phyloP scores from a whole-genome alignment of 2,888 invertebrate genomes.

The Diploptera punctata region DNA sequence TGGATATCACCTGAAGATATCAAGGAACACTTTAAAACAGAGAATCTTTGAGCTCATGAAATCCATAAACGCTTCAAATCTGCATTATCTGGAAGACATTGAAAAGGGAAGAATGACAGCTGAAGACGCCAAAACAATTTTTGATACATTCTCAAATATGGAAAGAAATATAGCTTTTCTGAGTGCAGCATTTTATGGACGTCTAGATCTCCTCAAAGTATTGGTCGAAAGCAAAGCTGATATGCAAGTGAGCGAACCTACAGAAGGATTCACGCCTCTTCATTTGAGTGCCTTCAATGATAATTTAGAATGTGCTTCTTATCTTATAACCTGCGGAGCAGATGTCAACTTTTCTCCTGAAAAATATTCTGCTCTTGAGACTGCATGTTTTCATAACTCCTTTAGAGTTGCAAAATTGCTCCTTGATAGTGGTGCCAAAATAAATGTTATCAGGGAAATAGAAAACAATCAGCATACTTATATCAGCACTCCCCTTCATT shows the following conservation, averaged over 20 bases:
- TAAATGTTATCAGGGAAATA: conserved; percentile 54
- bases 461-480: conserved; percentile 43
- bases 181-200: conserved; percentile 76
- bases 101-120: conserved; percentile 70
- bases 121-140: conserved; percentile 61
- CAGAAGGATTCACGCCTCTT: conserved; percentile 71
- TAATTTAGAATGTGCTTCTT: conserved; percentile 71
- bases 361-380: conserved; percentile 84
- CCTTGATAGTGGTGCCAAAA: conserved; percentile 72
- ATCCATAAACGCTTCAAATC: neutral
- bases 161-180: conserved; percentile 76
- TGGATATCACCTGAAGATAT: neutral
- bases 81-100: conserved; percentile 55
- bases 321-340: conserved; percentile 70
- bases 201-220: conserved; percentile 69
- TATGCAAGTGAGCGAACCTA: conserved; percentile 71
- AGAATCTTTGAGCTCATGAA: conserved; percentile 24
- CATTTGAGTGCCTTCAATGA: conserved; percentile 82
- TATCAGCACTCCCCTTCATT: conserved; percentile 79
- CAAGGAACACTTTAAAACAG: neutral
- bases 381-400: conserved; percentile 88
- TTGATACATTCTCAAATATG: conserved; percentile 65
- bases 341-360: conserved; percentile 73
- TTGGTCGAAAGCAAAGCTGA: conserved; percentile 72
- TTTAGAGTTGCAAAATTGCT: conserved; percentile 80